Evolutionary conservation across 2,888 invertebrate genomes (phyloP), one percentile per base, ranked within the genome.

Genomic region (Caenorhabditis virilis): DNA sequence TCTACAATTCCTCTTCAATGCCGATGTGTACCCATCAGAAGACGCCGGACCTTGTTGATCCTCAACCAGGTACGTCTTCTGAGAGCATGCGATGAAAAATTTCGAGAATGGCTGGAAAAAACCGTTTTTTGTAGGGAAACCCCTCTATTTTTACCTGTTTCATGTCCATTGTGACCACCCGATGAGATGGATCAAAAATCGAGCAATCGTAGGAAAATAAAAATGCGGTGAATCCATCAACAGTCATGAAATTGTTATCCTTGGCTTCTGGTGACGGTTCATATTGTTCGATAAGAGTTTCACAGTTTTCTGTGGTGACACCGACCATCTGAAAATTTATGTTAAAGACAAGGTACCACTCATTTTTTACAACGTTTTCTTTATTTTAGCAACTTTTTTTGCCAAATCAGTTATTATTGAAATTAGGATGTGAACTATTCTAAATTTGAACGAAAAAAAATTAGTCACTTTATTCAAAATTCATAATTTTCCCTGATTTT

Each of bases 201-300:
- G 86, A 85, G 82, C 87, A 87, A 65, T 87, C 86, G 16, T 85
- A 84, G 1, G 85, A 84, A 50, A 84, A 76, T 26, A 85, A 79
- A 67, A 82, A 85, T 45, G 80, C 77, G 9, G 85, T 84, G 77
- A 85, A 86, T 5, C 87, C 88, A 79, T 88, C 88, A 54, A 88
- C 86, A 22, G 87, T 86, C 69, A 88, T 84, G 64, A 86, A 85
- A 9, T 85, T 84, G 74, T 85, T 85, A 62, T 82, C 82, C 47
- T 85, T 82, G 3, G 87, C 88, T 73, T 87, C 87, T 38, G 84
- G 84, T 4, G 87, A 86, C 15, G 88, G 87, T 77, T 88, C 88
- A 78, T 84, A 87, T 66, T 84, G 84, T 45, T 86, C 83, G 57
- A 88, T 87, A 36, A 88, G 83, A 52, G 85, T 84, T 63, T 85